Percentiles rank a stretch among this genome's conserved stretches.
phyloP scores from a whole-genome alignment of 2,888 invertebrate species.

The Coleophora flavipennella region DNA sequence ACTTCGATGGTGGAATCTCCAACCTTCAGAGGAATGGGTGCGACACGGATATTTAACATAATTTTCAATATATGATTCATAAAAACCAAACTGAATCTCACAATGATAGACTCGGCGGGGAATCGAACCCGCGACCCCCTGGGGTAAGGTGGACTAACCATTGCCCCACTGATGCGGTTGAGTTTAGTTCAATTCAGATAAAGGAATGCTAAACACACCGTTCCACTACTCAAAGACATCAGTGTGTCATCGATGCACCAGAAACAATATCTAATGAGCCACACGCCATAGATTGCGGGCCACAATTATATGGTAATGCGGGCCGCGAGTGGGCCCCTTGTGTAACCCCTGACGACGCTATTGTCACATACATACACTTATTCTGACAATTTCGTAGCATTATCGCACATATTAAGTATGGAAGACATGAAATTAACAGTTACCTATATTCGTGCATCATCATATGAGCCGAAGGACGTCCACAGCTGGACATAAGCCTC shows the following conservation, averaged over 20 bases:
- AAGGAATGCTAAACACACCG: not conserved
- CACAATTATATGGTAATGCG: slow-evolving; percentile 66
- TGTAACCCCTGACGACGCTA: slow-evolving; percentile 40
- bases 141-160: no score
- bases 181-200: no score
- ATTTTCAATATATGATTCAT: no score
- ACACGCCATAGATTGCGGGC: slow-evolving; percentile 46
- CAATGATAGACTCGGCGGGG: no score
- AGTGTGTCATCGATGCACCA: slow-evolving; percentile 15
- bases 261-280: slow-evolving; percentile 21
- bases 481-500: no score
- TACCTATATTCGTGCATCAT: not conserved
- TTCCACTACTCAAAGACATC: not conserved
- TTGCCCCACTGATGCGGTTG: no score
- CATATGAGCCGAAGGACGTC: no score
- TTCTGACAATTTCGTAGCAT: slow-evolving; percentile 28
- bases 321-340: slow-evolving; percentile 46
- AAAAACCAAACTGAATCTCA: no score
- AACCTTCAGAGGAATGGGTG: no score
- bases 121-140: no score
- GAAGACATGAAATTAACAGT: not conserved
- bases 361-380: slow-evolving; percentile 57
- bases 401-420: slow-evolving; percentile 16
- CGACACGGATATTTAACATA: no score
- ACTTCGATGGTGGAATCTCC: no score